These are phyloP conservation scores for Lamellibrachia columna DNA, from an alignment of 2,888 invertebrate species.

Conservation along the genomic window DNA sequence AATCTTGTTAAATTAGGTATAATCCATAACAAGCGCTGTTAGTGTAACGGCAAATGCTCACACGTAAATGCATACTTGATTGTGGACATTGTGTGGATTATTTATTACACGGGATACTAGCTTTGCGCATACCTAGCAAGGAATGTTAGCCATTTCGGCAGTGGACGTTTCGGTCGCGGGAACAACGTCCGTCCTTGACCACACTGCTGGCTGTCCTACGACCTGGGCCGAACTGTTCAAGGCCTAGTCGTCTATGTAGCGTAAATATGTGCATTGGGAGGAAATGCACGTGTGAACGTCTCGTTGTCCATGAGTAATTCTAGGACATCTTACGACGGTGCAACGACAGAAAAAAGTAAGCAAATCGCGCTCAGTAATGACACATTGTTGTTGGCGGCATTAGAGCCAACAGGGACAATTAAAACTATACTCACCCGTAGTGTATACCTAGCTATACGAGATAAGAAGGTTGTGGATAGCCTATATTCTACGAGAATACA, in stretches of 20 bases:
- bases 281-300: background rate
- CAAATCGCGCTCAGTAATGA: background rate
- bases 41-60: background rate
- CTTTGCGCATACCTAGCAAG: background rate
- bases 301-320: background rate
- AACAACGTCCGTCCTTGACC: no score
- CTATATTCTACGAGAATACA: no score
- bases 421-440: no score
- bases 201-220: no score
- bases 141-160: background rate
- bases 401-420: no score
- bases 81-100: background rate
- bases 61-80: background rate
- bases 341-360: background rate
- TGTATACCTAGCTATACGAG: no score
- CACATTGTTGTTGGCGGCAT: no score
- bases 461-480: no score
- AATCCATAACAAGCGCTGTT: background rate
- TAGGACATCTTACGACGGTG: background rate
- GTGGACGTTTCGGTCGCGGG: no score
- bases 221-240: no score
- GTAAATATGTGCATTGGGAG: background rate
- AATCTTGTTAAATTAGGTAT: no score
- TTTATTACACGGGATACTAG: background rate
- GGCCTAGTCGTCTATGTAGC: no score